Conservation (phyloP, 2,797 vertebrate species). For the Podarcis lilfordi region DNA sequence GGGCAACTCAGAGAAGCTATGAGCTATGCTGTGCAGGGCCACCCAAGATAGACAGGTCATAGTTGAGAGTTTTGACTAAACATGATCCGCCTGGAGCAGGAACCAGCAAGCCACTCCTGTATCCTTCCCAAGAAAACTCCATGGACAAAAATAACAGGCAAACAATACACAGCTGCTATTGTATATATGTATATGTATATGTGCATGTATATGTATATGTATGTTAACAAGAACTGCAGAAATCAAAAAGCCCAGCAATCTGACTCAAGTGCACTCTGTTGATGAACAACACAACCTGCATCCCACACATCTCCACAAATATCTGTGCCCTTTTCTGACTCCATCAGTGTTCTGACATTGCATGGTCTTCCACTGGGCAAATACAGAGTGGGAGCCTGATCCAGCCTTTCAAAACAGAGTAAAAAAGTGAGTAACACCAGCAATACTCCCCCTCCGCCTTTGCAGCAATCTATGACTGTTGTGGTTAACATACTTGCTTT, state of each 20-base stretch:
- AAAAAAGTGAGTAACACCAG: not conserved
- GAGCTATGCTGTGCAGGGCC: too few species aligned
- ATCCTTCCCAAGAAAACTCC: too few species aligned
- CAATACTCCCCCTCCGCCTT: not conserved
- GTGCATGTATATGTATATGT: too few species aligned
- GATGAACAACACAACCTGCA: not conserved
- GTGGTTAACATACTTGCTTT: not conserved
- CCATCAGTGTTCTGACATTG: not conserved
- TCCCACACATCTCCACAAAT: not conserved
- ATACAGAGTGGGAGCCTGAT: not conserved
- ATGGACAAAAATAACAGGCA: not conserved
- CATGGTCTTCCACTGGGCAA: not conserved
- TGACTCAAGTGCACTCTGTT: too few species aligned
- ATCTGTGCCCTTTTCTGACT: too few species aligned
- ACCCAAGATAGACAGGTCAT: too few species aligned
- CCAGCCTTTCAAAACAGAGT: not conserved
- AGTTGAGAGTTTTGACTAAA: too few species aligned
- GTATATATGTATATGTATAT: not conserved
- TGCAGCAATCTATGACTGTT: not conserved
- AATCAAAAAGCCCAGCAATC: too few species aligned
- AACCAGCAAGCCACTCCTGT: too few species aligned
- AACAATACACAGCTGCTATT: not conserved
- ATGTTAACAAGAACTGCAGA: not conserved
- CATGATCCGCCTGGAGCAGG: too few species aligned
- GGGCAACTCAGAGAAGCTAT: too few species aligned